Base-by-base conservation (phyloP, 1,140 invertebrate species). In the Triops longicaudatus region DNA sequence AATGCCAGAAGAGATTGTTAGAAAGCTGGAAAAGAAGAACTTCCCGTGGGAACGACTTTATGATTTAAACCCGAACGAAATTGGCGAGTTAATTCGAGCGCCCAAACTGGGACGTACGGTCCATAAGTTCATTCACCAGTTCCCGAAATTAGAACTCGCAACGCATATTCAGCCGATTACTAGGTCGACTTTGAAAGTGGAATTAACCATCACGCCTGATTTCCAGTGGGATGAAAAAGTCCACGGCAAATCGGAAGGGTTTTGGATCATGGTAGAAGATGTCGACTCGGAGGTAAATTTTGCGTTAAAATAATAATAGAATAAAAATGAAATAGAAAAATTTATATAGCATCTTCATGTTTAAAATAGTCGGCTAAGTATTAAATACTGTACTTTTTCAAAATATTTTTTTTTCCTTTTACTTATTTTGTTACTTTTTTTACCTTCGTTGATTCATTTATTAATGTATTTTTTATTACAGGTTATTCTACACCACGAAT, bases 161-260 rank as follows among this genome's bases (percentile, higher is more conserved):
- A 97, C 96, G 0, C 96, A 98, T 82, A 97, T 99, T 80, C 96
- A 99, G 83, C 98, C 98, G 0, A 97, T 99, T 72, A 99, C 98
- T 0, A 86, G 97, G 77, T 95, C 96, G 10, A 98, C 96, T 0
- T 83, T 99, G 0, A 87, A 94, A 77, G 95, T 99, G 1, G 97
- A 99, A 84, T 86, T 99, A 1, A 98, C 96, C 0, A 96, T 99
- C n/a, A 98, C 96, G 0, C 97, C 98, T 0, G 97, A 99, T 85
- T 99, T 99, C 84, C 94, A 98, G 82, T 99, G 98, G 98, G 97
- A 99, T 81, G 96, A 98, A 78, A 98, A 98, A 84, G 86, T 97
- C 31, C 97, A 99, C 83, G 96, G 96, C 0, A 90, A 91, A 74
- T 97, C 96, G 0, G 96, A 99, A 86, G 96, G 94, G 0, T 99